Base-by-base conservation (phyloP, 2,888 invertebrate species). In the Altica lythri region DNA sequence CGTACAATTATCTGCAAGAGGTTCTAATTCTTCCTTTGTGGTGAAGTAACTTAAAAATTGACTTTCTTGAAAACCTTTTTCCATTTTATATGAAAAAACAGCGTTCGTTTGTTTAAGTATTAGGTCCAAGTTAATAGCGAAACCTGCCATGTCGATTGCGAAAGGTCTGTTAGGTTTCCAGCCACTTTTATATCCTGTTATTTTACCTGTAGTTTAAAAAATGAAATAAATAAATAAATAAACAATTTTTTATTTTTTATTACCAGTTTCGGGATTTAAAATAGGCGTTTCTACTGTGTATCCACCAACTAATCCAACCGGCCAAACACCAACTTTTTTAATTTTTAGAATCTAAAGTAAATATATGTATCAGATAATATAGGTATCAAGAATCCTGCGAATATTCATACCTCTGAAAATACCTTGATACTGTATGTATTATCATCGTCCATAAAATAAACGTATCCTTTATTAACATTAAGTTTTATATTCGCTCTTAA, bases 131-230 rank as follows among this genome's bases (percentile, higher is more conserved):
- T 92, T 92, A 30, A 95, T 87, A 4, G 91, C 95, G 72, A 96
- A 97, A 0, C 94, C 96, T 0, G 98, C 98, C 98, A 99, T 99
- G 71, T 99, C 98, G 27, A 96, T 86, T 0, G 98, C 95, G 79
- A 97, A 99, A 0, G 91, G 89, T 56, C 98, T 80, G 65, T 92
- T 87, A 0, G 95, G 90, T 68, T 90, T 89, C 92, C 95, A 98
- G 1, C 86, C 89, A 0, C 89, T 87, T 65, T 83, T 83, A 74
- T 84, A 90, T 8, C 84, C 83, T 8, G 74, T 74, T 2, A 88
- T 83, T 68, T 79, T 81, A 27, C 81, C 83, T 63, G 74, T 51
- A 65, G 16, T 18, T 16, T 55, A 13, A n/a, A 44, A 43, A 4
- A 9, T 16, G 17, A 8, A 27, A 27, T 2, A 12, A 19, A 42